These are phyloP conservation scores for Platysteira castanea DNA, from an alignment of 2,113 vertebrate species.

Conservation along the genomic window DNA sequence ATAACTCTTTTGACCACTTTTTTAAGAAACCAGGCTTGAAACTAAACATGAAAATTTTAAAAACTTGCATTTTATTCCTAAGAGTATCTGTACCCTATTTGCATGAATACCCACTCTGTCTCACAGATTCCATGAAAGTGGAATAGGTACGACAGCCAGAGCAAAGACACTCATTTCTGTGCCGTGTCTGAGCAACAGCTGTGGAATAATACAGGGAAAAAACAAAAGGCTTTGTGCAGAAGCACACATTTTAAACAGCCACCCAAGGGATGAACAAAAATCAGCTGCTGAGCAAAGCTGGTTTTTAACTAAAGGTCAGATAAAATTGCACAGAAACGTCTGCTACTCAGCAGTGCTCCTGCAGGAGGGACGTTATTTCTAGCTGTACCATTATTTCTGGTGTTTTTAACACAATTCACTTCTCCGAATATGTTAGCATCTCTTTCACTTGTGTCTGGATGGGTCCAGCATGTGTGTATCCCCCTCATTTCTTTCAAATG, in stretches of 20 bases:
- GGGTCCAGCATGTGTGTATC: neutral
- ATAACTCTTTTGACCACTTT: neutral
- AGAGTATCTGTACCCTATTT: neutral
- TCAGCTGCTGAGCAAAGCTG: neutral
- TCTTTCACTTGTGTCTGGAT: neutral
- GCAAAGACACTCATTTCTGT: neutral
- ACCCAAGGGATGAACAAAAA: conserved; percentile 11
- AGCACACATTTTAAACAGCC: neutral
- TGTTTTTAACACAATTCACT: neutral
- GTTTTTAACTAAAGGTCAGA: conserved; percentile 37
- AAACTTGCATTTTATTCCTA: neutral
- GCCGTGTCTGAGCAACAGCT: neutral
- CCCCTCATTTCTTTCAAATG: neutral
- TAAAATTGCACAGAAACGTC: neutral
- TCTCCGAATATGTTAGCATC: neutral
- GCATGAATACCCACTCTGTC: neutral
- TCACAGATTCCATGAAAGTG: neutral
- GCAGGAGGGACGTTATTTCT: neutral
- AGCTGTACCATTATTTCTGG: neutral
- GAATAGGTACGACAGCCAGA: neutral
- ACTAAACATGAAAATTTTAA: neutral
- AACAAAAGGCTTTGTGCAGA: neutral
- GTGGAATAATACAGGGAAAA: neutral
- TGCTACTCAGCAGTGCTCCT: neutral
- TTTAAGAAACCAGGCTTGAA: neutral